Evolutionary conservation across 92 coral and sea anemone genomes (phyloP).

Genomic region (Meandrina meandrites): DNA sequence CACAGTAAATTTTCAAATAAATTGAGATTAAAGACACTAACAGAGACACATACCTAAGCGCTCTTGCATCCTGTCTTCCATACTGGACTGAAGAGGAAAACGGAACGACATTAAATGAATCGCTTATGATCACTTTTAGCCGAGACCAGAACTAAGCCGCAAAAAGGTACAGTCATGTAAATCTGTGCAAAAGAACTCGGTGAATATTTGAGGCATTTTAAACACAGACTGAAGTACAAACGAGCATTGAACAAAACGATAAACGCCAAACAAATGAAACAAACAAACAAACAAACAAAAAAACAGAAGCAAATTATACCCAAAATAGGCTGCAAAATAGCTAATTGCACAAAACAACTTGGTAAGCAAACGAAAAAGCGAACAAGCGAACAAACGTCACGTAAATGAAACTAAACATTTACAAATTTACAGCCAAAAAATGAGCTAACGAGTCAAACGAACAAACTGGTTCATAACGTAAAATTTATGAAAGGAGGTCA

Average conservation of each 20-base stretch:
- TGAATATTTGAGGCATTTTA: not conserved
- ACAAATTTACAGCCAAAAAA: no score
- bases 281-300: not conserved
- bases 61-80: not conserved
- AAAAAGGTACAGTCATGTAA: not conserved
- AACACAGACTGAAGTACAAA: not conserved
- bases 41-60: not conserved
- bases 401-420: no score
- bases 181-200: not conserved
- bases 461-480: no score
- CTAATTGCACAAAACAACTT: no score
- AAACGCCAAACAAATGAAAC: not conserved
- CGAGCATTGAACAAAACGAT: not conserved
- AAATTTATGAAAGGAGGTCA: no score
- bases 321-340: no score
- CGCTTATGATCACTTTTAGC: not conserved
- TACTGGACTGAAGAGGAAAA: not conserved
- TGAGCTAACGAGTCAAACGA: no score
- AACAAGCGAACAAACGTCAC: not conserved
- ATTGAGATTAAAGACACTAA: not conserved
- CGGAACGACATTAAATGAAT: not conserved
- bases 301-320: no score
- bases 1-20: not conserved
- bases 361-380: no score
- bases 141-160: not conserved